Base-by-base conservation (phyloP, 2,888 invertebrate genomes). In the Baccha elongata region DNA sequence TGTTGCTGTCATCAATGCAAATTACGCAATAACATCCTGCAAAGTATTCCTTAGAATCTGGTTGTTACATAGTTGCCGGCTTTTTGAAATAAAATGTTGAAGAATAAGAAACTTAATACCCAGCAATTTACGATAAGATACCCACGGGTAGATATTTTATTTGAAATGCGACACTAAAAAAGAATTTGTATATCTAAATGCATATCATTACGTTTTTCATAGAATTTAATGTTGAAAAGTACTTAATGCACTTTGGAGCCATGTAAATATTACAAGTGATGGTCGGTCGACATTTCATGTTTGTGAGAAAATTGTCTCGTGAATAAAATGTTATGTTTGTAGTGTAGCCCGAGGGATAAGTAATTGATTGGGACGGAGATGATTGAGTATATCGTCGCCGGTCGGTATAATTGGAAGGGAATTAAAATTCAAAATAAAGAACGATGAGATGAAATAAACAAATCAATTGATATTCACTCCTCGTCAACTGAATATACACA, bases 11-110 rank as follows among this genome's bases (percentile, higher is more conserved):
- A 69, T 74, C 58, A 48, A 69, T 68, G 42, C 19, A 73, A 73
- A 80, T 80, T 73, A 68, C 74, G 80, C 74, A 80, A 79, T 79
- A 79, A 68, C 68, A 73, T 74, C 64, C 50, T 74, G 74, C 23
- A 68, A 48, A 60, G 35, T 50, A 48, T 26, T 64, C 46, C 23
- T 52, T 32, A 52, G 48, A 64, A 58, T 74, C 80, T 69, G 62
- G 80, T 74, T 69, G 80, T 80, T 80, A 80, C 50, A 60, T 60
- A 52, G 17, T 10, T 53, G 13, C 10, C 13, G 8, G 1, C 3
- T 37, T 13, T 40, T 40, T 19, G 11, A 58, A 19, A 48, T 42
- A 69, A 74, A 80, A 50, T 80, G 80, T 80, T 80, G 13, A 58
- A 52, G 55, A 80, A 69, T 69, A 64, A 42, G 80, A 74, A 80